Percentiles rank a stretch among this genome's conserved stretches.
phyloP scores from a whole-genome alignment of 2,113 vertebrate genomes.

The Pipra filicauda region DNA sequence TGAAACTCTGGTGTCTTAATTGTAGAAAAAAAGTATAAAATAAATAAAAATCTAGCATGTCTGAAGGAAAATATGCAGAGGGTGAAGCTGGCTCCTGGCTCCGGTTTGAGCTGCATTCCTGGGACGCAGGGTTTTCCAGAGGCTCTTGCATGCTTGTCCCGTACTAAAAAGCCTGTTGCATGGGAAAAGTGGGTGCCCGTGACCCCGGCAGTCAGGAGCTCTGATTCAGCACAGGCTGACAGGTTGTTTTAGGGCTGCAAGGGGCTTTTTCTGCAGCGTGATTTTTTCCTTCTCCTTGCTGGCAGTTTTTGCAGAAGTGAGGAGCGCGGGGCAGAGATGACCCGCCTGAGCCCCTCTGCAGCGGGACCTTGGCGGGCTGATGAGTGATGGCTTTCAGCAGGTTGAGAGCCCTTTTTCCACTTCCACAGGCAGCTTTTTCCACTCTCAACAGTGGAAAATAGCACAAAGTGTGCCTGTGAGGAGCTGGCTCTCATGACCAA shows the following conservation, averaged over 20 bases:
- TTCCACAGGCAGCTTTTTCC: slow-evolving; percentile 45
- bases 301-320: slow-evolving; percentile 28
- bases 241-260: not conserved
- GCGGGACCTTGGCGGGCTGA: not conserved
- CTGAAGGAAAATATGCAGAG: not conserved
- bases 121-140: not conserved
- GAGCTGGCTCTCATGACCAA: slow-evolving; percentile 5
- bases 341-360: not conserved
- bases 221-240: slow-evolving; percentile 32
- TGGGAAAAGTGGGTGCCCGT: not conserved
- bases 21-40: not conserved
- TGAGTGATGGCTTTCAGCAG: slow-evolving; percentile 30
- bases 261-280: slow-evolving; percentile 34
- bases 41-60: not conserved
- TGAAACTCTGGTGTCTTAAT: not conserved
- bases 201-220: not conserved
- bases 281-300: not conserved
- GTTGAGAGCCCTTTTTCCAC: slow-evolving; percentile 50
- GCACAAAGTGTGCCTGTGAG: not conserved
- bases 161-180: not conserved
- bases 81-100: not conserved
- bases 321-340: not conserved
- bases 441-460: slow-evolving; percentile 17
- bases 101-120: not conserved
- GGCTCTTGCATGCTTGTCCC: not conserved